Percentiles rank a stretch among this genome's conserved stretches.
phyloP scores from a whole-genome alignment of 2,113 vertebrate genomes.

The Notarius lentiginosus region DNA sequence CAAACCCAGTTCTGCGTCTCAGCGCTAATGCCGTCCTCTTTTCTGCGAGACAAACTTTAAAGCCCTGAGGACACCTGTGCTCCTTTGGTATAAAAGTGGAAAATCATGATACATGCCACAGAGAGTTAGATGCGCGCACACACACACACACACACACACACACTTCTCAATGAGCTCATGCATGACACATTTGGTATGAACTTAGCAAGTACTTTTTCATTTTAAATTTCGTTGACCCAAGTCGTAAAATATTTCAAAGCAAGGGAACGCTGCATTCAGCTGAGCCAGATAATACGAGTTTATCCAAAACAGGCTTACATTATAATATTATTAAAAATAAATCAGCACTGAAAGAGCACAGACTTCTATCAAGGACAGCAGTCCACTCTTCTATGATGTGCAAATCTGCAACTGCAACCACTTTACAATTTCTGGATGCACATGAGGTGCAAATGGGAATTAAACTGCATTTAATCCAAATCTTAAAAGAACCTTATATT shows the following conservation, averaged over 20 bases:
- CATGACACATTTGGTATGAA: neutral
- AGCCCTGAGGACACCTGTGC: slow-evolving; percentile 36
- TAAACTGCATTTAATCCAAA: no score
- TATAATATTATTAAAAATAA: no score
- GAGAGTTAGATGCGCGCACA: neutral
- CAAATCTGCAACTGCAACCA: no score
- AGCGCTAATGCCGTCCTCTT: slow-evolving; percentile 22
- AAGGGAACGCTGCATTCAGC: neutral
- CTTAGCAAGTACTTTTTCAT: neutral
- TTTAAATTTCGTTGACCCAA: neutral
- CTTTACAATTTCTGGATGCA: no score
- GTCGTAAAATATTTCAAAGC: neutral
- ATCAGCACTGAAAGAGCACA: no score
- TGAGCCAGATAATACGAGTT: neutral
- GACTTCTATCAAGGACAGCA: no score
- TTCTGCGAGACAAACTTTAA: slow-evolving; percentile 39
- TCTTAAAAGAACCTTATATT: no score
- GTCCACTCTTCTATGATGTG: no score
- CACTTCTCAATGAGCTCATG: neutral
- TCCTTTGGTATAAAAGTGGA: slow-evolving; percentile 11
- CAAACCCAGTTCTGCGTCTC: slow-evolving; percentile 38
- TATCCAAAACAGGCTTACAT: neutral
- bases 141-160: neutral
- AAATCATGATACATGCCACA: neutral
- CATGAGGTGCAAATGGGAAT: no score